These are phyloP conservation scores for Nannospalax galili DNA, from an alignment of 2,113 vertebrate genomes.

Conservation along the genomic window DNA sequence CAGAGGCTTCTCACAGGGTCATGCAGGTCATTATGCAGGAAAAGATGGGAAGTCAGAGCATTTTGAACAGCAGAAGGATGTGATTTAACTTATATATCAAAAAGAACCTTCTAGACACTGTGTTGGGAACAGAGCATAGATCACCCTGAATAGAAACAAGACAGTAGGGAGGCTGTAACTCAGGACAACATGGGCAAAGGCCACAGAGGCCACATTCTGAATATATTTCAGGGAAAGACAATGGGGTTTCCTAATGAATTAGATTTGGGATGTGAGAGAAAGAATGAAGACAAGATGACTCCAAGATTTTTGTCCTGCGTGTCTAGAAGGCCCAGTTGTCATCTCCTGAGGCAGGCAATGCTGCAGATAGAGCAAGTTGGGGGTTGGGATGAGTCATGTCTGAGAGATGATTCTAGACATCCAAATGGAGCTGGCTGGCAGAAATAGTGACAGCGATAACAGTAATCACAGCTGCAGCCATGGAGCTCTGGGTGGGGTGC, in stretches of 20 bases:
- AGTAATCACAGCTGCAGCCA: neutral
- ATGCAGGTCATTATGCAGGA: neutral
- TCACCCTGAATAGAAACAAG: neutral
- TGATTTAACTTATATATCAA: neutral
- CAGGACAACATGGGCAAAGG: neutral
- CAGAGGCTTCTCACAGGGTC: neutral
- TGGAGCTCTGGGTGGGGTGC: neutral
- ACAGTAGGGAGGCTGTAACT: neutral
- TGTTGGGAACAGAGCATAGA: neutral
- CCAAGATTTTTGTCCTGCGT: neutral
- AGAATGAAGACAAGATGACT: neutral
- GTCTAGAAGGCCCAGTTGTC: neutral
- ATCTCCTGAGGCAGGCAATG: neutral
- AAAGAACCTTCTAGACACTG: neutral
- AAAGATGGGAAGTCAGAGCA: neutral
- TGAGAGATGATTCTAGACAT: slow-evolving; percentile 60
- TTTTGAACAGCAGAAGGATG: neutral
- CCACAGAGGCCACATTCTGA: neutral
- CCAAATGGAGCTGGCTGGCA: slow-evolving; percentile 31
- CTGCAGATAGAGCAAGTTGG: neutral
- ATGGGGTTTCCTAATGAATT: neutral
- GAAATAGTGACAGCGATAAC: neutral
- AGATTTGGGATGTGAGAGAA: neutral
- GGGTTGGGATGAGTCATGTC: slow-evolving; percentile 45
- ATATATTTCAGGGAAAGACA: neutral